Conservation (phyloP, 2,113 vertebrate genomes). For the Halcyon malimbica region DNA sequence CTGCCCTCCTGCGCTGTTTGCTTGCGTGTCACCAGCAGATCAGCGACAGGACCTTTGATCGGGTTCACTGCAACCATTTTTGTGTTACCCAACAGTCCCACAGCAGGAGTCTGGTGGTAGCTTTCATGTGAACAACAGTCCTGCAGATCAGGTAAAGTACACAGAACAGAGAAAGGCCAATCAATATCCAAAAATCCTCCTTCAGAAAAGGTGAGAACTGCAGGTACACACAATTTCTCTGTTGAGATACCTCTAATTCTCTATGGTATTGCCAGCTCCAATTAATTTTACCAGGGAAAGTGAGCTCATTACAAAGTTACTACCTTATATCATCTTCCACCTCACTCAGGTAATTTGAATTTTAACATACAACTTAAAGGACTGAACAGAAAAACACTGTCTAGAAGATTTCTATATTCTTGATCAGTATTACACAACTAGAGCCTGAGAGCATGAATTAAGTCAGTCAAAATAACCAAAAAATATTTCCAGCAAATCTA, state of each 20-base stretch:
- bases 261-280: neutral
- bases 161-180: neutral
- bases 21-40: neutral
- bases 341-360: neutral
- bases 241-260: neutral
- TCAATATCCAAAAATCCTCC: neutral
- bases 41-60: neutral
- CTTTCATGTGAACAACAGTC: neutral
- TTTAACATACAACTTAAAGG: neutral
- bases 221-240: neutral
- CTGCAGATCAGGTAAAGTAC: no score
- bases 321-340: neutral
- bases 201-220: neutral
- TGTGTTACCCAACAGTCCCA: neutral
- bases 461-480: constrained; percentile 34
- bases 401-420: neutral
- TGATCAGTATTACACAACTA: neutral
- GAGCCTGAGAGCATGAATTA: neutral
- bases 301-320: neutral
- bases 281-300: neutral
- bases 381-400: neutral
- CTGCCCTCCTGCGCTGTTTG: neutral
- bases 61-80: neutral
- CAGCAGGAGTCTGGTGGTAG: neutral
- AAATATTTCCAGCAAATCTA: neutral